These are phyloP conservation scores for Vollenhovia emeryi DNA, from an alignment of 1,140 invertebrate genomes.

Conservation along the genomic window DNA sequence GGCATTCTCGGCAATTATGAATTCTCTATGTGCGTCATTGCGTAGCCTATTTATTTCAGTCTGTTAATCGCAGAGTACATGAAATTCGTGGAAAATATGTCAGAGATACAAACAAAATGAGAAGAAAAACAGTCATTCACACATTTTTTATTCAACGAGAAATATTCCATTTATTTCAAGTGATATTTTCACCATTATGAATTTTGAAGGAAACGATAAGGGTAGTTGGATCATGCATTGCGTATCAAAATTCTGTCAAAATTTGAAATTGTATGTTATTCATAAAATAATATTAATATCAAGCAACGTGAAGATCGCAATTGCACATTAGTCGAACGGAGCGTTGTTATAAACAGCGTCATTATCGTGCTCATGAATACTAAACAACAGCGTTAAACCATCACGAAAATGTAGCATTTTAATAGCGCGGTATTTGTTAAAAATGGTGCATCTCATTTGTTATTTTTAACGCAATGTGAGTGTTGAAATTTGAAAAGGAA, in stretches of 20 bases:
- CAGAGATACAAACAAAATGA: background rate
- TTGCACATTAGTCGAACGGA: slow-evolving; percentile 26
- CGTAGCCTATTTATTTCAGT: slow-evolving; percentile 45
- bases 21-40: slow-evolving; percentile 65
- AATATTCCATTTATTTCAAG: slow-evolving; percentile 3
- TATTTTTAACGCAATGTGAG: background rate
- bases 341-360: slow-evolving; percentile 44
- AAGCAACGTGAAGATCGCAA: slow-evolving; percentile 29
- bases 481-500: background rate
- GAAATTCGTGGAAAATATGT: background rate
- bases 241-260: slow-evolving; percentile 18
- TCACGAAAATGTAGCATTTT: slow-evolving; percentile 18
- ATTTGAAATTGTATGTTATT: slow-evolving; percentile 17
- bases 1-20: slow-evolving; percentile 73
- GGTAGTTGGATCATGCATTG: slow-evolving; percentile 7
- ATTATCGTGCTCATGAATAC: slow-evolving; percentile 42
- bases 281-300: slow-evolving; percentile 31
- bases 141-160: background rate
- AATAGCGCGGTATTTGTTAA: slow-evolving; percentile 10
- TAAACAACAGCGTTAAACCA: slow-evolving; percentile 18
- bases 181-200: background rate
- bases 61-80: slow-evolving; percentile 5
- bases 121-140: background rate
- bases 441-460: background rate
- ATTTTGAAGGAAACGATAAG: background rate